Evolutionary conservation across 2,888 invertebrate genomes (phyloP), one percentile per base, ranked within the genome.

Genomic region (Caenorhabditis parvicauda): DNA sequence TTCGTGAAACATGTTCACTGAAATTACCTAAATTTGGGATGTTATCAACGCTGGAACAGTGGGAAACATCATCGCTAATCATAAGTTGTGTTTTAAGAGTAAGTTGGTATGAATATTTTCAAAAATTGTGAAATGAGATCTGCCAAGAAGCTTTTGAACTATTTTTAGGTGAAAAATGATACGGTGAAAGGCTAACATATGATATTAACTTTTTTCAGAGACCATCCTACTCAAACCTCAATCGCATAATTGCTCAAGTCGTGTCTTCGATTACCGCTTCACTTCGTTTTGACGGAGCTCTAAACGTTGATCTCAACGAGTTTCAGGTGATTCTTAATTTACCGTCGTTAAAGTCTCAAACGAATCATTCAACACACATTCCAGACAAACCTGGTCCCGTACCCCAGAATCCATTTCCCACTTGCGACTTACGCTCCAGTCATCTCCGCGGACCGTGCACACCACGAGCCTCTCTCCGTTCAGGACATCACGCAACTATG

Each of bases 211-310:
- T 12, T 37, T 57, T 69, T 53, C 54, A 66, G 60, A 60, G 90
- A 43, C 91, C 91, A 0, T 88, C 90, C 77, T 90, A 90, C 82
- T 91, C 88, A 39, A 90, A 91, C 82, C 85, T 95, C 82, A 95
- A 95, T 85, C 87, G 94, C 77, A 86, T 95, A 76, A 93, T 95
- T 79, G 89, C 92, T 43, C 94, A 95, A 84, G 92, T 94, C 12
- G 62, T 67, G 2, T 64, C 64, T 17, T 82, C 91, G 54, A 92
- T 92, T 83, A 92, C 92, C 4, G 84, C 84, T 27, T 84, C 84
- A 3, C 79, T 84, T 25, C 75, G 83, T 35, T 84, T 84, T 67
- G 84, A 85, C 61, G 84, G 84, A 63, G 84, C 84, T 46, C 80
- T 83, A 22, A 85, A 85, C 69, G 84, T 85, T 21, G 84, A 84